phyloP scores from a whole-genome alignment of 2,113 vertebrate genomes.

The Tiliqua scincoides region DNA sequence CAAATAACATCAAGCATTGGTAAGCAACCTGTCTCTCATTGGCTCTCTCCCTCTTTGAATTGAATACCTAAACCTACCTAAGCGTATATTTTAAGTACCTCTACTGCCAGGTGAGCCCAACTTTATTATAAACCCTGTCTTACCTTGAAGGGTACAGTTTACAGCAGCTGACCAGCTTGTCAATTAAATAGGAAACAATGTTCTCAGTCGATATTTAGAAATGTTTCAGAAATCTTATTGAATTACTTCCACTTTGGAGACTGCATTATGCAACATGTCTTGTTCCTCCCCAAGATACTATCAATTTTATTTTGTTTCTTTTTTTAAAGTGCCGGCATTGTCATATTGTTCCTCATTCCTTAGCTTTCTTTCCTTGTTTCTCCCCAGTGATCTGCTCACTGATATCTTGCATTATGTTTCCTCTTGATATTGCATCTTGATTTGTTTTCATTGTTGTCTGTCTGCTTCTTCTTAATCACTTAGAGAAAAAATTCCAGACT shows the following conservation, averaged over 20 bases:
- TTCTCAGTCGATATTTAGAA: slow-evolving; percentile 24
- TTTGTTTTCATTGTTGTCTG: slow-evolving; percentile 19
- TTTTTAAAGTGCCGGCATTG: slow-evolving; percentile 24
- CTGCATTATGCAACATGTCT: slow-evolving; percentile 5
- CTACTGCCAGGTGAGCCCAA: no score
- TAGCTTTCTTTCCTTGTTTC: slow-evolving; percentile 12
- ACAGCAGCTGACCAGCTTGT: not conserved
- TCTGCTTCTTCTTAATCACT: slow-evolving; percentile 20
- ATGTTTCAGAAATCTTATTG: not conserved
- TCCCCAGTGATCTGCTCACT: slow-evolving; percentile 28
- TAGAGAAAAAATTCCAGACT: not conserved
- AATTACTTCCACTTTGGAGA: not conserved
- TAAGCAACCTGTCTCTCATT: not conserved
- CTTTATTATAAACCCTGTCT: not conserved
- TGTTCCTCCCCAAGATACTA: slow-evolving; percentile 1
- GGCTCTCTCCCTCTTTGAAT: not conserved
- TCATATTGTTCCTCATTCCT: not conserved
- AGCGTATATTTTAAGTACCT: not conserved
- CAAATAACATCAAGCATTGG: no score
- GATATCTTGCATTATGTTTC: slow-evolving; percentile 9
- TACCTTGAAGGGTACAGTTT: not conserved
- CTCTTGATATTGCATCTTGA: slow-evolving; percentile 33
- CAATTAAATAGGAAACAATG: not conserved
- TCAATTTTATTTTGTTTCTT: not conserved
- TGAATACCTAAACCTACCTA: not conserved